These are phyloP conservation scores for Psix sp. DNA, from an alignment of 1,140 invertebrate species.

Conservation along the genomic window DNA sequence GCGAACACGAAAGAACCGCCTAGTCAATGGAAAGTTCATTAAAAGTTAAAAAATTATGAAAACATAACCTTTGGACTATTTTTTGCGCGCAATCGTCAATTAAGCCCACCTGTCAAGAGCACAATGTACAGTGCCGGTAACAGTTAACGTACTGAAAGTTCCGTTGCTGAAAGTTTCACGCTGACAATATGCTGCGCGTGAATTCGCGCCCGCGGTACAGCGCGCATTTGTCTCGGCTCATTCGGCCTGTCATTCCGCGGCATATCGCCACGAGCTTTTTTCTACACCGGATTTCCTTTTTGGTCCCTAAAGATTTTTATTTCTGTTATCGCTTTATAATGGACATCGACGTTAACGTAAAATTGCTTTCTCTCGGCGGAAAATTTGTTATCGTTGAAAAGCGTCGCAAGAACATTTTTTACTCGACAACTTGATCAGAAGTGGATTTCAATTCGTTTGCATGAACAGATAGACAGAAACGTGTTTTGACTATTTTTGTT, in stretches of 20 bases:
- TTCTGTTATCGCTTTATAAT: slow-evolving; percentile 39
- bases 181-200: slow-evolving; percentile 39
- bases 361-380: slow-evolving; percentile 23
- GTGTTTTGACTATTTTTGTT: not conserved
- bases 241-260: slow-evolving; percentile 38
- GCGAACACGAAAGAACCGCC: slow-evolving; percentile 47
- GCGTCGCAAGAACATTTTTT: slow-evolving; percentile 3
- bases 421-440: slow-evolving; percentile 5
- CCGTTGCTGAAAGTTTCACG: slow-evolving; percentile 65
- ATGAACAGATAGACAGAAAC: slow-evolving; percentile 3
- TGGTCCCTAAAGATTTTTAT: slow-evolving; percentile 28
- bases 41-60: slow-evolving; percentile 58
- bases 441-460: slow-evolving; percentile 22
- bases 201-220: slow-evolving; percentile 47
- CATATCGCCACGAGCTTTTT: slow-evolving; percentile 42
- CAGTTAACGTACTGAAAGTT: slow-evolving; percentile 59
- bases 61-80: slow-evolving; percentile 48
- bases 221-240: slow-evolving; percentile 59
- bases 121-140: slow-evolving; percentile 52
- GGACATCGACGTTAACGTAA: slow-evolving; percentile 27
- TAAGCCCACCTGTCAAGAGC: slow-evolving; percentile 61
- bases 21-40: slow-evolving; percentile 58
- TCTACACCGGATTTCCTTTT: slow-evolving; percentile 23
- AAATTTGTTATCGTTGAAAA: slow-evolving; percentile 5
- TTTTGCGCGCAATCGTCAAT: slow-evolving; percentile 54